Evolutionary conservation across 2,113 vertebrate species (phyloP).

Genomic region (Pelecanoides urinatrix): DNA sequence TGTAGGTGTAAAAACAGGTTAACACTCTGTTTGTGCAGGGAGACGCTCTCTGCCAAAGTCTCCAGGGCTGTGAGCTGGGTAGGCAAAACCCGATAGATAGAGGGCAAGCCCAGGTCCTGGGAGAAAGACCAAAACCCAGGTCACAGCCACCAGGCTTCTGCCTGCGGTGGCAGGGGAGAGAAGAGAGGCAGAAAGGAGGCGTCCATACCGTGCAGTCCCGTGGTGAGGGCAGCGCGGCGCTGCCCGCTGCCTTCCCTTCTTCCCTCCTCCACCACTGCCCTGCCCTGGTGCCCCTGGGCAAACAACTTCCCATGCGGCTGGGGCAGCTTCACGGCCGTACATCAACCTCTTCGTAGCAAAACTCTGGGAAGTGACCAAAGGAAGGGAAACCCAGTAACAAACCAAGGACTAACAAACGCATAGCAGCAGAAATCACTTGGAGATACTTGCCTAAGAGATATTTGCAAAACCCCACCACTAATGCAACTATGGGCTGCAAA

Average conservation of each 20-base stretch:
- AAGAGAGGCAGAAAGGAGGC: background rate
- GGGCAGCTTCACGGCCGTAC: rapidly evolving
- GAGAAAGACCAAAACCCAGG: background rate
- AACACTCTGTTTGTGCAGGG: background rate
- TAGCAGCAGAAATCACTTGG: background rate
- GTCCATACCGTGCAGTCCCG: rapidly evolving
- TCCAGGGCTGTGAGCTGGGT: too few species aligned
- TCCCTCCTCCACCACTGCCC: background rate
- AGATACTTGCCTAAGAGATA: background rate
- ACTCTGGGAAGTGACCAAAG: background rate
- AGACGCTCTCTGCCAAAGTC: background rate
- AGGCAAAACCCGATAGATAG: background rate
- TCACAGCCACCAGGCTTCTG: background rate
- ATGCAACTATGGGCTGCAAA: background rate
- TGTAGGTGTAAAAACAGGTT: background rate
- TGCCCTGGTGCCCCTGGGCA: background rate
- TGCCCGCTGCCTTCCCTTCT: background rate
- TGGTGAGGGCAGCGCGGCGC: background rate
- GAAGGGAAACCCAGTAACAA: background rate
- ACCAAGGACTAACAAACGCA: background rate
- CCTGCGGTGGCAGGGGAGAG: background rate
- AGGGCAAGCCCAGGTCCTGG: background rate
- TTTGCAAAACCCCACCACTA: background rate
- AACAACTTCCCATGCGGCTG: background rate
- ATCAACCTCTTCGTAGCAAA: background rate